These are phyloP conservation scores for Clarias gariepinus DNA, from an alignment of 2,113 vertebrate species.

Conservation along the genomic window DNA sequence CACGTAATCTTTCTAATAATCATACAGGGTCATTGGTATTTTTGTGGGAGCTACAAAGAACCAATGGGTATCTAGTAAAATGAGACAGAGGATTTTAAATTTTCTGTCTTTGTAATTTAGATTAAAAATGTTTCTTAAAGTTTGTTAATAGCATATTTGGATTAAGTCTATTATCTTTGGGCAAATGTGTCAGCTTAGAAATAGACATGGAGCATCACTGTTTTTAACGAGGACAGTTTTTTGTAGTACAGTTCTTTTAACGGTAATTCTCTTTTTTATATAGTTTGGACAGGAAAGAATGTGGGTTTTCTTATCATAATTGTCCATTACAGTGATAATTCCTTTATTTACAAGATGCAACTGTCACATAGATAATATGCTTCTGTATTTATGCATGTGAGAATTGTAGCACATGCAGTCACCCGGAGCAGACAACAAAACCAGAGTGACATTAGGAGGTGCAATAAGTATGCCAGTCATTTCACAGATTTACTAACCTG, in stretches of 20 bases:
- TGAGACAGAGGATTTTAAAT: background rate
- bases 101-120: background rate
- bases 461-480: background rate
- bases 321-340: background rate
- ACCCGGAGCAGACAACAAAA: background rate
- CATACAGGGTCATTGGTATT: background rate
- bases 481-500: background rate
- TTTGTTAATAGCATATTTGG: background rate
- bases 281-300: background rate
- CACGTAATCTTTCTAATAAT: background rate
- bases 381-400: background rate
- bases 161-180: background rate
- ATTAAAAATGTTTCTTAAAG: background rate
- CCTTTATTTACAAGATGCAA: background rate
- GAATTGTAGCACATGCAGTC: background rate
- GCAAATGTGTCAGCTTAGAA: background rate
- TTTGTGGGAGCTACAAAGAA: background rate
- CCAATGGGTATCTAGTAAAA: background rate
- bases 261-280: background rate
- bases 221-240: background rate
- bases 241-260: background rate
- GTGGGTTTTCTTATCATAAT: conserved; percentile 16
- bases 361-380: background rate
- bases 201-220: background rate
- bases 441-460: background rate